Evolutionary conservation across 1,140 invertebrate species (phyloP), one percentile per base, ranked within the genome.

Genomic region (Drosophila parvula): DNA sequence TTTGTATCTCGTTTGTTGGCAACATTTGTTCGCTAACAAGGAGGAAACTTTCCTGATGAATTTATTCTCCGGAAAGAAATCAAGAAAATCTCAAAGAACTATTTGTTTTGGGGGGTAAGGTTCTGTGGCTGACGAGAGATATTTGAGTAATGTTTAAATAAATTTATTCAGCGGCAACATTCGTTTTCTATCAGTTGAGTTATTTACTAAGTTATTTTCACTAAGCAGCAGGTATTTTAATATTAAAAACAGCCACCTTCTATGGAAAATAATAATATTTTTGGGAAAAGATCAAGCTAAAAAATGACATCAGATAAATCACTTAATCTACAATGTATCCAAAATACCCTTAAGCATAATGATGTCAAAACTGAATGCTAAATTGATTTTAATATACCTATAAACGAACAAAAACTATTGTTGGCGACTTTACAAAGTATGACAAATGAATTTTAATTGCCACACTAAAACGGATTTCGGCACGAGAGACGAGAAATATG

Each of bases 381-480:
- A 86, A 88, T 86, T 88, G 79, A 86, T 83, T 88, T 88, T 83
- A 79, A 86, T 77, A 70, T 45, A 41, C 47, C 32, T n/a, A 63
- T 62, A 78, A 81, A 45, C 28, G 40, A 43, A 36, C 47, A 69
- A 43, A 44, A 38, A 14, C 55, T 67, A 79, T 82, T 86, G 58
- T 86, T 63, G 8, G 38, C 14, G 22, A 47, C 28, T 64, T 64
- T 43, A 83, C 83, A 86, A 88, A 83, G 79, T 86, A 77, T 74
- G 84, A 82, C 79, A 88, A 86, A 86, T 86, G 76, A 77, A 86
- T 88, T 83, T 86, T 86, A 86, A 86, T 86, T 86, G 80, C 73
- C 71, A 55, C 70, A 82, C 61, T 79, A 88, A 82, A 88, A 77
- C 48, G 47, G 68, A 69, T 83, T 64, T 61, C 51, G 69, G 55